Percentiles rank a stretch among this genome's conserved stretches.
Evolutionary conservation across 2,797 vertebrate species (phyloP).

Genomic region (Leucoraja ocellata): DNA sequence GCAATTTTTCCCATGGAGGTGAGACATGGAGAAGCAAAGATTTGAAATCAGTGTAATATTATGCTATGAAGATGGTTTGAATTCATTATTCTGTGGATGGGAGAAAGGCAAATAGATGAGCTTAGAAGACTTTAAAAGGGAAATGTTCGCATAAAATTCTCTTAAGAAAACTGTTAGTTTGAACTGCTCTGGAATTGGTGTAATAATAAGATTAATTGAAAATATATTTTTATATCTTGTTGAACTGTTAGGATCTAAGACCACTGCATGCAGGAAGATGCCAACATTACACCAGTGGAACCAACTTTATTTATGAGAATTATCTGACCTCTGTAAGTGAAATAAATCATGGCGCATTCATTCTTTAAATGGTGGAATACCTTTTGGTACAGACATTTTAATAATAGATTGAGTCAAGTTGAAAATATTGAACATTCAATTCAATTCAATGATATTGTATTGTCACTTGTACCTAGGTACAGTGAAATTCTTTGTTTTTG

Average conservation of each 20-base stretch:
- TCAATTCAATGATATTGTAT: too few relatives aligned
- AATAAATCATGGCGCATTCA: too few relatives aligned
- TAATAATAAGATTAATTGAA: not conserved
- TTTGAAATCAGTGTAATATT: not conserved
- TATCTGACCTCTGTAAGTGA: constrained; percentile 57
- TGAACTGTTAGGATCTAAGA: constrained; percentile 56
- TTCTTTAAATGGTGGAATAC: not conserved
- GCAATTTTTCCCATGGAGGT: not conserved
- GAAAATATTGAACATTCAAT: too few relatives aligned
- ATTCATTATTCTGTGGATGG: not conserved
- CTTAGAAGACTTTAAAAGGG: not conserved
- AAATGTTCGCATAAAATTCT: not conserved
- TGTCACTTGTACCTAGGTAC: too few relatives aligned
- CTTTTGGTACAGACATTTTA: not conserved
- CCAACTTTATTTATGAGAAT: constrained; percentile 59
- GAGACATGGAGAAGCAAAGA: not conserved
- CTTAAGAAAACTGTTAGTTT: not conserved
- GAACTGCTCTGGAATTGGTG: not conserved
- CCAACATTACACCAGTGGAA: constrained; percentile 61
- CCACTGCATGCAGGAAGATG: constrained; percentile 59
- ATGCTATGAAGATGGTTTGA: not conserved
- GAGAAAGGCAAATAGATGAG: not conserved
- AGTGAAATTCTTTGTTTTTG: too few relatives aligned
- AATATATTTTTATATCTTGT: not conserved
- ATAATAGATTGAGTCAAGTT: not conserved